phyloP scores from a whole-genome alignment of 2,888 invertebrate species.

The Aphodius granarius region DNA sequence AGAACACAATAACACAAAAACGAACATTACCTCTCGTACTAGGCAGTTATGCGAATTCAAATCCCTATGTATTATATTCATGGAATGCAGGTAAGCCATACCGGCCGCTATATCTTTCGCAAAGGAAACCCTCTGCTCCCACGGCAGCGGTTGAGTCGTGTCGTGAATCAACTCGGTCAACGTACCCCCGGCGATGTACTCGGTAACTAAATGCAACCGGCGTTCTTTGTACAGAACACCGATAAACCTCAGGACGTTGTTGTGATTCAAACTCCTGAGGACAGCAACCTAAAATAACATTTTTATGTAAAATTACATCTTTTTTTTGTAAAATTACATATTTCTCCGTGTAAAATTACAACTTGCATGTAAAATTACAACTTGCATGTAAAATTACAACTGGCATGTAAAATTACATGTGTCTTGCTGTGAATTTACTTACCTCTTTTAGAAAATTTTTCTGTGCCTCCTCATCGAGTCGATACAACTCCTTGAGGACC shows the following conservation, averaged over 20 bases:
- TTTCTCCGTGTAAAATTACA: neutral
- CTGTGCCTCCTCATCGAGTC: slow-evolving; percentile 93
- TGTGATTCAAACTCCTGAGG: slow-evolving; percentile 82
- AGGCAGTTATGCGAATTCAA: slow-evolving; percentile 95
- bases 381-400: neutral
- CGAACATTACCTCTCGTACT: slow-evolving; percentile 78
- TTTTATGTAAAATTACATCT: neutral
- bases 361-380: neutral
- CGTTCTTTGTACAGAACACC: slow-evolving; percentile 94
- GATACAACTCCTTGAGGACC: slow-evolving; percentile 90
- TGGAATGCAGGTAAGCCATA: slow-evolving; percentile 91
- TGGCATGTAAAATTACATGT: neutral
- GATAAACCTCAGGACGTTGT: slow-evolving; percentile 87
- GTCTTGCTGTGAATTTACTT: neutral
- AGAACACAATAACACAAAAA: slow-evolving; percentile 27
- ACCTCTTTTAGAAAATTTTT: slow-evolving; percentile 92
- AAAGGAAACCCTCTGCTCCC: slow-evolving; percentile 80
- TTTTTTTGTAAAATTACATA: neutral
- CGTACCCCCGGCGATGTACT: slow-evolving; percentile 91
- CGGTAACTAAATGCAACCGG: slow-evolving; percentile 88
- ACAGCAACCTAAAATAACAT: slow-evolving; percentile 74
- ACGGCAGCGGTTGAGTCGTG: slow-evolving; percentile 66
- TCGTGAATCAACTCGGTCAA: slow-evolving; percentile 84
- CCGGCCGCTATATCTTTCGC: slow-evolving; percentile 92
- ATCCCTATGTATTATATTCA: slow-evolving; percentile 94